phyloP scores from a whole-genome alignment of 2,113 vertebrate species.

The Paralichthys olivaceus region DNA sequence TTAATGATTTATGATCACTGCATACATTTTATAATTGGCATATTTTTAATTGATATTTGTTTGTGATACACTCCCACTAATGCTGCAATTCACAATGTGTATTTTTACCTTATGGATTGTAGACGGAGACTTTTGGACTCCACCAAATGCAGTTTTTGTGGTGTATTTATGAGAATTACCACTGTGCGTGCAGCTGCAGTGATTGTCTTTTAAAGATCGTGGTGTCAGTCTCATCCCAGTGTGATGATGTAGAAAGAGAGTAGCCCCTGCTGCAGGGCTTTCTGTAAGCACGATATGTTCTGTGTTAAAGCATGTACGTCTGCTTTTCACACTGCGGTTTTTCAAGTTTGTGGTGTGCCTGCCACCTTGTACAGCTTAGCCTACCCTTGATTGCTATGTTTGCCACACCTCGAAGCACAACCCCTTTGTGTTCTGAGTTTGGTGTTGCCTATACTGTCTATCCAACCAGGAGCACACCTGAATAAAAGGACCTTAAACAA shows the following conservation, averaged over 20 bases:
- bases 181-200: background rate
- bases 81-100: too few species aligned
- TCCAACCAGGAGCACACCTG: background rate
- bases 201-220: slow-evolving; percentile 1
- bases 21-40: too few species aligned
- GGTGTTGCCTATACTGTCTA: background rate
- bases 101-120: too few species aligned
- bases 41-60: too few species aligned
- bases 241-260: background rate
- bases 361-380: background rate
- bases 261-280: background rate
- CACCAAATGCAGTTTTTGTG: too few species aligned
- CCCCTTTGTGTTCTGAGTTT: background rate
- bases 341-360: background rate
- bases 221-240: background rate
- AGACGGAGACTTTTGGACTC: too few species aligned
- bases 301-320: background rate
- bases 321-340: background rate
- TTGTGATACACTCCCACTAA: too few species aligned
- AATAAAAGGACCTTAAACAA: too few species aligned
- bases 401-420: background rate
- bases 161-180: background rate
- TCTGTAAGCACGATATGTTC: background rate
- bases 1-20: too few species aligned
- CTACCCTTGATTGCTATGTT: background rate